A percentile compares a stretch with the other conserved stretches of the same genome.
Evolutionary conservation across 2,113 vertebrate genomes (phyloP).

Genomic region (Condylura cristata): DNA sequence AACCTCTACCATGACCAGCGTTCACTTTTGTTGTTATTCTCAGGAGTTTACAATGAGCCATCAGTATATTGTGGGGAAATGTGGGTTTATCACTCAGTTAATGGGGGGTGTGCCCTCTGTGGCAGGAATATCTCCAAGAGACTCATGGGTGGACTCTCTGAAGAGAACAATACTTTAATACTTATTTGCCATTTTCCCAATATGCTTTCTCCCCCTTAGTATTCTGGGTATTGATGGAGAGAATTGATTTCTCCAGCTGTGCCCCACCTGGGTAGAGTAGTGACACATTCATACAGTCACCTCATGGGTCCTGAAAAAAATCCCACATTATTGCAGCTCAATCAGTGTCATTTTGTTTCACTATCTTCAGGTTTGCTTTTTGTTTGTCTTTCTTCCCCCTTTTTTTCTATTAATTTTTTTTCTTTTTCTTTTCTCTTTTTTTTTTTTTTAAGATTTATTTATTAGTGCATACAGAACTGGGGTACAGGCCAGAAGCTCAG

Average conservation of each 20-base stretch:
- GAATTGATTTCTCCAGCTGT: neutral
- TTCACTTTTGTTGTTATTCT: neutral
- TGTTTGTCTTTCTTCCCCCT: too few relatives aligned
- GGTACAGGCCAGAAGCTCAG: too few relatives aligned
- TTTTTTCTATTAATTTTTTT: too few relatives aligned
- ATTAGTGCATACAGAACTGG: too few relatives aligned
- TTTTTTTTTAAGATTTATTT: too few relatives aligned
- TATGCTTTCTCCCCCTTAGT: neutral
- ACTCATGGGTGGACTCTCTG: neutral
- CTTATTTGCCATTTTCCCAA: neutral
- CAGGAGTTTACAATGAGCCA: neutral
- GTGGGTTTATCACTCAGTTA: neutral
- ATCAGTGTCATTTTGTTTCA: too few relatives aligned
- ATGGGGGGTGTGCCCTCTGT: neutral
- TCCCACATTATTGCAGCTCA: too few relatives aligned
- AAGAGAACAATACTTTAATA: neutral
- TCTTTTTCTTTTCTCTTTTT: too few relatives aligned
- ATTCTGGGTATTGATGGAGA: neutral
- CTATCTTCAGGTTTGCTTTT: too few relatives aligned
- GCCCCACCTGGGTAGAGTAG: neutral
- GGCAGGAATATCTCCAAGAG: neutral
- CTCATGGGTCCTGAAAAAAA: too few relatives aligned
- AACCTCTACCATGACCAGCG: too few relatives aligned
- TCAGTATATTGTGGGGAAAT: neutral
- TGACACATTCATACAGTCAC: too few relatives aligned